A percentile compares a stretch with the other conserved stretches of the same genome.
Evolutionary conservation across 2,888 invertebrate genomes (phyloP).

Genomic region (Ormyrus thymus): DNA sequence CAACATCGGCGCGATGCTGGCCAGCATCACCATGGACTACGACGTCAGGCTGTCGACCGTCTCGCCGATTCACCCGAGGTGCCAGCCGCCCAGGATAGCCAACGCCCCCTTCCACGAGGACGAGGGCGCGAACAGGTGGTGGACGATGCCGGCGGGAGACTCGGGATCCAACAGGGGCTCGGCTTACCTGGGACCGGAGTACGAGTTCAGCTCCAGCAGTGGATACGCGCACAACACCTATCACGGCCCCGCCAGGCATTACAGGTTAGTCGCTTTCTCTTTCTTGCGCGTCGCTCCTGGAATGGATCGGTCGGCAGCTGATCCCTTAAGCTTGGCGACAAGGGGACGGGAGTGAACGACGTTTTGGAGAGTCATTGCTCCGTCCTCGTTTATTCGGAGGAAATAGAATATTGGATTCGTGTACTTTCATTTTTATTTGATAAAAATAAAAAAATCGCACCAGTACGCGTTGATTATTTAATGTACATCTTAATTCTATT

Average conservation of each 20-base stretch:
- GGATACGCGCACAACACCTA: constrained; percentile 91
- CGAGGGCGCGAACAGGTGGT: constrained; percentile 54
- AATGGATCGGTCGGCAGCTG: too few species aligned
- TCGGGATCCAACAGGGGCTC: constrained; percentile 68
- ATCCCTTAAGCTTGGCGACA: too few species aligned
- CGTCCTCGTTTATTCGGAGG: too few species aligned
- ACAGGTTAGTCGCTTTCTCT: constrained; percentile 74
- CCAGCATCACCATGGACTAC: constrained; percentile 93
- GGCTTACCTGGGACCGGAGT: constrained; percentile 75
- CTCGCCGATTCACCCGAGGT: constrained; percentile 87
- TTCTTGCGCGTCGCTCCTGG: neutral
- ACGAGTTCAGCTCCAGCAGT: constrained; percentile 78
- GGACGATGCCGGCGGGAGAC: constrained; percentile 51
- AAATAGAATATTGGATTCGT: too few species aligned
- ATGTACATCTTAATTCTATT: neutral
- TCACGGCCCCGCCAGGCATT: constrained; percentile 89
- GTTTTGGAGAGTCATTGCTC: too few species aligned
- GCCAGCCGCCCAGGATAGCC: constrained; percentile 77
- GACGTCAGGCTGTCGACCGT: constrained; percentile 93
- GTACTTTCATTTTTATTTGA: too few species aligned
- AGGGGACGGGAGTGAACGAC: too few species aligned
- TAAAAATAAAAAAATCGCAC: too few species aligned
- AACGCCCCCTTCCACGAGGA: constrained; percentile 63
- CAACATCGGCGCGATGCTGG: constrained; percentile 93
- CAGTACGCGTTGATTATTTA: too few species aligned